Evolutionary conservation across 2,888 invertebrate genomes (phyloP).

Genomic region (Apodemia mormo): DNA sequence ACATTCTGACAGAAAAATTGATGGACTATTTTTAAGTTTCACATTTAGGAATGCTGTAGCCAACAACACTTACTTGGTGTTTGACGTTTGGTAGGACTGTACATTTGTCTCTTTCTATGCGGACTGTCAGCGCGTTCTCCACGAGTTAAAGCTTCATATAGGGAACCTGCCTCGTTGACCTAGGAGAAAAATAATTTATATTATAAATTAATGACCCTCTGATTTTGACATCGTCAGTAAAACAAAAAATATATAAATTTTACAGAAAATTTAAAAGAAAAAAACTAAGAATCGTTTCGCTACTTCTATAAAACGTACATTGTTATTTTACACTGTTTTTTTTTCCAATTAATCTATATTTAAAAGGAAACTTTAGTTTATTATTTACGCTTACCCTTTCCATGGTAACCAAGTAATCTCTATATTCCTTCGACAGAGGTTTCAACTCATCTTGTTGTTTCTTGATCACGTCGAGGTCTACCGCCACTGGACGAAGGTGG

Average conservation of each 20-base stretch:
- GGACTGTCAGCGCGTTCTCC: conserved; percentile 92
- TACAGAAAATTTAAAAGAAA: too few species aligned
- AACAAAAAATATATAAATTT: too few species aligned
- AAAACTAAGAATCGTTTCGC: too few species aligned
- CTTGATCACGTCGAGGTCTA: conserved; percentile 92
- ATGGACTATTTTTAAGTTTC: background rate
- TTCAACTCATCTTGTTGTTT: conserved; percentile 91
- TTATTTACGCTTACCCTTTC: conserved; percentile 84
- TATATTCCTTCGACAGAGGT: conserved; percentile 93
- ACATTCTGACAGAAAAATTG: too few species aligned
- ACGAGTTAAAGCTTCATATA: conserved; percentile 90
- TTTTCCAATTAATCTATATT: too few species aligned
- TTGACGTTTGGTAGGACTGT: conserved; percentile 92
- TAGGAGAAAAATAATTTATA: conserved; percentile 34
- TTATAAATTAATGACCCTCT: too few species aligned
- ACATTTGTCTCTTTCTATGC: conserved; percentile 85
- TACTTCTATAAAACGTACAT: too few species aligned
- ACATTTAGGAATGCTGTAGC: background rate
- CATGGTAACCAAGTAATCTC: conserved; percentile 91
- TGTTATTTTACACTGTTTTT: too few species aligned
- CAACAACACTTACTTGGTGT: conserved; percentile 80
- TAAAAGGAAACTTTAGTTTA: too few species aligned
- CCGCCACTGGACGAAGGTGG: conserved; percentile 90
- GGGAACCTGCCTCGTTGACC: conserved; percentile 93
- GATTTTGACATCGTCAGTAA: too few species aligned